phyloP scores from a whole-genome alignment of 2,888 invertebrate species.

The Apodemia zela region DNA sequence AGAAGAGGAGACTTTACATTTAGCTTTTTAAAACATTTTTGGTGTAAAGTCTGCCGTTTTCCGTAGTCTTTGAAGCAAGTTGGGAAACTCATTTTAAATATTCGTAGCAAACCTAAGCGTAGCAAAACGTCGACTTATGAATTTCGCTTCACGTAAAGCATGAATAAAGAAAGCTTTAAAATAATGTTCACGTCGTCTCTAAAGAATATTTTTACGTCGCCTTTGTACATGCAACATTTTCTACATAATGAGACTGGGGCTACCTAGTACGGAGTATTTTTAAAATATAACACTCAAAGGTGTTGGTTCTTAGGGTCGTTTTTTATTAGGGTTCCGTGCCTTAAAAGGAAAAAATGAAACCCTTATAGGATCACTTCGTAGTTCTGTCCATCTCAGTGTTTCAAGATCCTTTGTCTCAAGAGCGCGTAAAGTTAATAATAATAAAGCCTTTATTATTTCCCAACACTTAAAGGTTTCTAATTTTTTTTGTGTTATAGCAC shows the following conservation, averaged over 20 bases:
- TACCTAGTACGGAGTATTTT: background rate
- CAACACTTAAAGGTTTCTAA: too few species aligned
- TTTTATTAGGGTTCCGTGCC: too few species aligned
- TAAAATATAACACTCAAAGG: conserved; percentile 3
- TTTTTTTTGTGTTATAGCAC: too few species aligned
- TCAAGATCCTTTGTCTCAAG: too few species aligned
- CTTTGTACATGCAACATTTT: background rate
- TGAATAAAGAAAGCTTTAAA: conserved; percentile 17
- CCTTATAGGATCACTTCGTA: too few species aligned
- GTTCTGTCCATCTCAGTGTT: too few species aligned
- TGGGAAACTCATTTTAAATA: conserved; percentile 17
- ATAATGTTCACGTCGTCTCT: conserved; percentile 14
- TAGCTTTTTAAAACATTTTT: background rate
- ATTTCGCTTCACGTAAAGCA: conserved; percentile 15
- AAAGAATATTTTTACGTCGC: conserved; percentile 13
- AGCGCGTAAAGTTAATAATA: too few species aligned
- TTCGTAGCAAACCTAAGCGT: conserved; percentile 11
- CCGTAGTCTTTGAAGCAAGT: background rate
- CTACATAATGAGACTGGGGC: background rate
- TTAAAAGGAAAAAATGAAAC: too few species aligned
- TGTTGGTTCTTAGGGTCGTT: too few species aligned
- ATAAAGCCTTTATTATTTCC: too few species aligned
- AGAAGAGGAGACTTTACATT: too few species aligned
- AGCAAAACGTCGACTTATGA: conserved; percentile 17
- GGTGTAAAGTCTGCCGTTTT: conserved; percentile 2